Percentiles rank a stretch among this genome's conserved stretches.
Evolutionary conservation across 30 jellyfish, hydroid and myxozoan species (phyloP).

Genomic region (Haliclystus octoradiatus): DNA sequence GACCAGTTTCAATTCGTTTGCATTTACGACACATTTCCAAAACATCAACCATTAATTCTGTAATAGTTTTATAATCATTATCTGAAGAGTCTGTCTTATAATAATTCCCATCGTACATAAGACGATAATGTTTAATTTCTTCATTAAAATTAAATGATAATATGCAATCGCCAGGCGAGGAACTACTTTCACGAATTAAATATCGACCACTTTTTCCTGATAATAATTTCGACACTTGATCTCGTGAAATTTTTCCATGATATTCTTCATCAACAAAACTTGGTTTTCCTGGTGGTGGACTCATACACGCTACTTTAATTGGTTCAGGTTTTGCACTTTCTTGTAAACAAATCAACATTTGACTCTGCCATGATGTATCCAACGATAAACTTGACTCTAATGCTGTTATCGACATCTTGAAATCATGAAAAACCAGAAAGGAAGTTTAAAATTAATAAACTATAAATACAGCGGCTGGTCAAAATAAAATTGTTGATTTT

Average conservation of each 20-base stretch:
- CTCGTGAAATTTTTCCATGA: slow-evolving; percentile 69
- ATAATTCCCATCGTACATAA: slow-evolving; percentile 27
- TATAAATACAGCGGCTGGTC: too few species aligned
- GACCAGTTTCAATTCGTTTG: slow-evolving; percentile 22
- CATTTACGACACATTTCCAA: slow-evolving; percentile 39
- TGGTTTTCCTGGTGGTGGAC: slow-evolving; percentile 75
- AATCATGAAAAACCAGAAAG: too few species aligned
- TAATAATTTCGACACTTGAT: slow-evolving; percentile 44
- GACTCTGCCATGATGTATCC: slow-evolving; percentile 20
- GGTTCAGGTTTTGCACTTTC: slow-evolving; percentile 84
- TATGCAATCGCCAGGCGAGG: slow-evolving; percentile 60
- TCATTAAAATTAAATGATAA: slow-evolving; percentile 77
- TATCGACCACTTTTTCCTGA: slow-evolving; percentile 83
- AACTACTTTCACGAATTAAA: slow-evolving; percentile 60
- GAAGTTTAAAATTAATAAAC: too few species aligned
- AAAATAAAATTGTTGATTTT: too few species aligned
- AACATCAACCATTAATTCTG: slow-evolving; percentile 60
- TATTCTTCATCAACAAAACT: slow-evolving; percentile 53
- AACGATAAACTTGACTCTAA: neutral
- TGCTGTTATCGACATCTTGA: neutral
- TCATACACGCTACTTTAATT: slow-evolving; percentile 73
- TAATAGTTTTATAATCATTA: slow-evolving; percentile 49
- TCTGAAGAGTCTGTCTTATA: slow-evolving; percentile 41
- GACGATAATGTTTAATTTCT: slow-evolving; percentile 55
- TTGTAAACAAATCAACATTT: slow-evolving; percentile 51